These are phyloP conservation scores for Perithous albicinctus DNA, from an alignment of 2,888 invertebrate species.

Conservation along the genomic window DNA sequence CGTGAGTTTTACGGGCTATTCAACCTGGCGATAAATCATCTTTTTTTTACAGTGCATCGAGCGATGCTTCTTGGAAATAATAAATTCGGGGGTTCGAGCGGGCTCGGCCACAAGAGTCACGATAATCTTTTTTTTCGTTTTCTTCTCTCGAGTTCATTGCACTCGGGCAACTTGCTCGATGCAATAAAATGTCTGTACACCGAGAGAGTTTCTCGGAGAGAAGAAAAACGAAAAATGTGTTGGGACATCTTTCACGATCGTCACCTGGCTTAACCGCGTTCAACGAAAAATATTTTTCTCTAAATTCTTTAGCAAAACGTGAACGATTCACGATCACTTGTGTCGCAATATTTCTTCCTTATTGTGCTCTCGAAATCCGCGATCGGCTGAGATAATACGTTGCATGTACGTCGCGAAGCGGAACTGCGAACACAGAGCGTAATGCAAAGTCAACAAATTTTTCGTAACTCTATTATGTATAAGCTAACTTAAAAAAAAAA, in stretches of 20 bases:
- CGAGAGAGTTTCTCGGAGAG: background rate
- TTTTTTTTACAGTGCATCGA: conserved; percentile 35
- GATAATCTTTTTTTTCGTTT: conserved; percentile 18
- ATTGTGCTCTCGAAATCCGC: background rate
- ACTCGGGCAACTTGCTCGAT: background rate
- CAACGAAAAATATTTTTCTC: background rate
- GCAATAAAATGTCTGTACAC: background rate
- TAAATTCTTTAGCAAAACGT: background rate
- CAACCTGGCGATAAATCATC: conserved; percentile 35
- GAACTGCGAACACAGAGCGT: background rate
- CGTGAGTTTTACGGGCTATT: background rate
- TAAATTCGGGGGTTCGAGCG: conserved; percentile 37
- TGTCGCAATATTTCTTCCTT: conserved; percentile 4
- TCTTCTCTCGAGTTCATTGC: background rate
- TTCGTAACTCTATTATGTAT: background rate
- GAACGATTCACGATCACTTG: background rate
- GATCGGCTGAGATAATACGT: background rate
- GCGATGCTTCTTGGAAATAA: conserved; percentile 45
- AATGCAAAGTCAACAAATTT: background rate
- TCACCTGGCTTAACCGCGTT: background rate
- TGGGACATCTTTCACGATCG: background rate
- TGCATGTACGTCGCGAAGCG: background rate
- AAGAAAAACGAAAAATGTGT: background rate
- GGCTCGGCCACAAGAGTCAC: background rate
- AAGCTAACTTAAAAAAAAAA: too few relatives aligned